phyloP scores from a whole-genome alignment of 2,888 invertebrate species.

The Mantis religiosa region DNA sequence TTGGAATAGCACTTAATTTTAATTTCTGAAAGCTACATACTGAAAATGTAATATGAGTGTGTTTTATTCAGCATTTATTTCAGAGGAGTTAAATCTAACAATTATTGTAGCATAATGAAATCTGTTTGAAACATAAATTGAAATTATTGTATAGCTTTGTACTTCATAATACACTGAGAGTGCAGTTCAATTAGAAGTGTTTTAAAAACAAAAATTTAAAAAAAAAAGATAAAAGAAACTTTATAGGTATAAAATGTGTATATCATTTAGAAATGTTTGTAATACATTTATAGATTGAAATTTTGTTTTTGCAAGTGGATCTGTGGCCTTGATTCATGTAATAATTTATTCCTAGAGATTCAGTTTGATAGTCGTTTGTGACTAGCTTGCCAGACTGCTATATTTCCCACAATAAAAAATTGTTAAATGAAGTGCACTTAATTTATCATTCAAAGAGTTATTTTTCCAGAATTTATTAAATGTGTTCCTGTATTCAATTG shows the following conservation, averaged over 20 bases:
- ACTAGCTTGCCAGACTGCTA: neutral
- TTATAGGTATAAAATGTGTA: neutral
- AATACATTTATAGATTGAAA: neutral
- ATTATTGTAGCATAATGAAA: neutral
- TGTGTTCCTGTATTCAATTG: neutral
- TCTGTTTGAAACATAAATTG: neutral
- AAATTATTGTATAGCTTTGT: neutral
- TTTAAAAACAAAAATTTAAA: neutral
- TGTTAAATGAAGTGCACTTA: neutral
- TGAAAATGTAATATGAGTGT: neutral
- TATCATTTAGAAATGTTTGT: neutral
- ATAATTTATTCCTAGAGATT: neutral
- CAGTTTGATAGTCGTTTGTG: neutral
- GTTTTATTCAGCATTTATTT: neutral
- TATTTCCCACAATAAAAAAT: neutral
- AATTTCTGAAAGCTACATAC: neutral
- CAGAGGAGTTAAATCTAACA: neutral
- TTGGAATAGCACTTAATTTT: neutral
- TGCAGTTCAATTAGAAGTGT: neutral
- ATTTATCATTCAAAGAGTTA: too few species aligned
- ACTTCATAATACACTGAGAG: neutral
- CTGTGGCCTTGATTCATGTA: neutral
- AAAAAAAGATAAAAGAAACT: neutral
- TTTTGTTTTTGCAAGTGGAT: neutral
- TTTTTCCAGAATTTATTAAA: too few species aligned